Conservation (phyloP, 2,888 invertebrate species). For the Callimorpha dominula region DNA sequence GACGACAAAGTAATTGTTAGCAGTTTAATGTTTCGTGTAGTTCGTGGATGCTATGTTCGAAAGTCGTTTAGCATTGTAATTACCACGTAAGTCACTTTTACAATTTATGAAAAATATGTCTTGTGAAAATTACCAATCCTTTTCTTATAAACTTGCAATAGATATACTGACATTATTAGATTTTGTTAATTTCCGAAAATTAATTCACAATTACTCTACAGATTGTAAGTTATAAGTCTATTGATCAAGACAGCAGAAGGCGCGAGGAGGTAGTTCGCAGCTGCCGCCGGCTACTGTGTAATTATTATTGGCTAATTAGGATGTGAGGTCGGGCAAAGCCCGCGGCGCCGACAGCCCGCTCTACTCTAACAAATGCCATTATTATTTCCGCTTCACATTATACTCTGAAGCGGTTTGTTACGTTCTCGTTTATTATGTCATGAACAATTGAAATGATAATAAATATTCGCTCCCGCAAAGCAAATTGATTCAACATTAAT, state of each 20-base stretch:
- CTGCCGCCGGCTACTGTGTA: conserved; percentile 79
- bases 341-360: conserved; percentile 73
- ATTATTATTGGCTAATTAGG: conserved; percentile 86
- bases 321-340: conserved; percentile 77
- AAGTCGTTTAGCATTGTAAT: neutral
- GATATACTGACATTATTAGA: neutral
- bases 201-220: conserved; percentile 15
- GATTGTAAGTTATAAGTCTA: conserved; percentile 56
- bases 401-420: conserved; percentile 75
- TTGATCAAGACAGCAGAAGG: conserved; percentile 66
- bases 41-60: neutral
- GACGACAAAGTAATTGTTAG: neutral
- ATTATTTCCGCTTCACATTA: conserved; percentile 84
- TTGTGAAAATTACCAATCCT: neutral
- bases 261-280: conserved; percentile 61
- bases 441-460: conserved; percentile 79
- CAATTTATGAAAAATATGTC: neutral
- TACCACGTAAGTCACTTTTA: neutral
- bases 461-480: conserved; percentile 70
- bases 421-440: conserved; percentile 78
- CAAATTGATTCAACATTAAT: conserved; percentile 81
- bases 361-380: conserved; percentile 79
- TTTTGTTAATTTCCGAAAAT: neutral
- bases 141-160: neutral
- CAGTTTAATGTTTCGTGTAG: too few relatives aligned